These are phyloP conservation scores for Melanargia galathea DNA, from an alignment of 2,888 invertebrate species.

Conservation along the genomic window DNA sequence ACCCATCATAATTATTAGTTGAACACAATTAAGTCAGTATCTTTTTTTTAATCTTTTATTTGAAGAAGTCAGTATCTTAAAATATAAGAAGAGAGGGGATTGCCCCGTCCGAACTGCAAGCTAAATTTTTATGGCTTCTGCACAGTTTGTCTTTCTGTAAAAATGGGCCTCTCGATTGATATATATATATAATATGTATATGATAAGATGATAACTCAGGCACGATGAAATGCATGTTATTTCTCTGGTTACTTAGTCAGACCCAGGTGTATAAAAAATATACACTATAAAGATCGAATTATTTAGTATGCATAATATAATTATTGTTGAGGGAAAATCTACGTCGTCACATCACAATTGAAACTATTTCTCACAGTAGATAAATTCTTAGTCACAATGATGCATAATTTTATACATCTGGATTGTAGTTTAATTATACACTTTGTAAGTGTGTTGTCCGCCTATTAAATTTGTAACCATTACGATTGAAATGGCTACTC, in stretches of 20 bases:
- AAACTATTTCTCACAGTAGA: slow-evolving; percentile 58
- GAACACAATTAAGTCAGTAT: background rate
- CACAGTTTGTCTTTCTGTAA: slow-evolving; percentile 37
- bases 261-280: slow-evolving; percentile 38
- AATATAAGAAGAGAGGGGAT: background rate
- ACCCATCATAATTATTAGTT: background rate
- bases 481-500: slow-evolving; percentile 76
- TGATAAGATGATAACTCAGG: slow-evolving; percentile 33
- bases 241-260: slow-evolving; percentile 39
- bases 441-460: slow-evolving; percentile 81
- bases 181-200: slow-evolving; percentile 19
- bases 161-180: slow-evolving; percentile 36
- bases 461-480: slow-evolving; percentile 80
- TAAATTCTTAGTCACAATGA: slow-evolving; percentile 71
- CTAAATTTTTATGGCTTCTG: slow-evolving; percentile 48
- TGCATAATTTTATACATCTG: slow-evolving; percentile 80
- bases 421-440: slow-evolving; percentile 80
- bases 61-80: background rate
- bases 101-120: background rate
- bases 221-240: slow-evolving; percentile 28
- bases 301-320: slow-evolving; percentile 27
- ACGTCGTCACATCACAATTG: slow-evolving; percentile 75
- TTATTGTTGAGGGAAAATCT: slow-evolving; percentile 42
- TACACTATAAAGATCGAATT: slow-evolving; percentile 12
- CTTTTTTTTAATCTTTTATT: no score